Percentiles rank a stretch among this genome's conserved stretches.
Conservation (phyloP, 2,113 vertebrate genomes). For the Ciconia stormi region DNA sequence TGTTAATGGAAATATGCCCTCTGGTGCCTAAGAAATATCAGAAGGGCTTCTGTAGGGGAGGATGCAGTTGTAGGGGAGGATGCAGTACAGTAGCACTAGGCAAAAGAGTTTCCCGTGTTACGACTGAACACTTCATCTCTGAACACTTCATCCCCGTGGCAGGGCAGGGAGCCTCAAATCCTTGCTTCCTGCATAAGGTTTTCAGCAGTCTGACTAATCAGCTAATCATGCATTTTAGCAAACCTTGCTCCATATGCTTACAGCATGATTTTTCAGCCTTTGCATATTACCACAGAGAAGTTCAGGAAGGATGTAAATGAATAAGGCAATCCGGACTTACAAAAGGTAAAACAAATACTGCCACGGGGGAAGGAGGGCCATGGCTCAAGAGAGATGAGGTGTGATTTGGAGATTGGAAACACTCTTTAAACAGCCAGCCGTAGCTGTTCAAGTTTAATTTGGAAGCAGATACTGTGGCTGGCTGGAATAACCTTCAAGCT, state of each 20-base stretch:
- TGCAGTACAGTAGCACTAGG: background rate
- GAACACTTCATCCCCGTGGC: rapidly evolving
- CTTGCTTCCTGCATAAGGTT: background rate
- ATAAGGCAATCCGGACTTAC: background rate
- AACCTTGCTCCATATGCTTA: background rate
- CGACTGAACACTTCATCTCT: background rate
- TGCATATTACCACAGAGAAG: background rate
- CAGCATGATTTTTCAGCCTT: background rate
- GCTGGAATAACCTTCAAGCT: background rate
- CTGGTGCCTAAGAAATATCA: background rate
- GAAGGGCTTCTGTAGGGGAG: background rate
- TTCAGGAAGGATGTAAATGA: background rate
- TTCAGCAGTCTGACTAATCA: background rate
- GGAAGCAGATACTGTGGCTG: background rate
- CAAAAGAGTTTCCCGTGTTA: background rate
- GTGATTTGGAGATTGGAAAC: background rate
- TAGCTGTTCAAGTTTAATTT: background rate
- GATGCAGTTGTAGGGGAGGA: background rate
- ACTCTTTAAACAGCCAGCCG: background rate
- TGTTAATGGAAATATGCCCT: background rate
- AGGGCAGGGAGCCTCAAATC: background rate
- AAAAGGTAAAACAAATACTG: background rate
- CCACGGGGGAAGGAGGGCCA: background rate
- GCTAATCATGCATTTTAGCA: background rate
- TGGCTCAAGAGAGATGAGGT: background rate